Evolutionary conservation across 2,797 vertebrate genomes (phyloP), one percentile per base, ranked within the genome.

Genomic region (Tolypeutes matacus): DNA sequence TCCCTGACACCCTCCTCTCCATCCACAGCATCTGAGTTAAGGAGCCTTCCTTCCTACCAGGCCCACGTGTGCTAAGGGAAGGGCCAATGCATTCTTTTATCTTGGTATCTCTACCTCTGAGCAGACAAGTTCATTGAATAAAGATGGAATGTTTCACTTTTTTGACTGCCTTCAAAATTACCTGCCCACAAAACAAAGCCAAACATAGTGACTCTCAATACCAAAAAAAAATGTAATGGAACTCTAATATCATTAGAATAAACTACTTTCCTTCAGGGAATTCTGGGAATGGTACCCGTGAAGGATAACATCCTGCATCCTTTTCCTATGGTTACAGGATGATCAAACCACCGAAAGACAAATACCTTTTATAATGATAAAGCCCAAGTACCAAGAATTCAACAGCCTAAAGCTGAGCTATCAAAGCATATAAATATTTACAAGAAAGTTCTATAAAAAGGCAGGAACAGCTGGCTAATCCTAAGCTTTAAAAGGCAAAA

Each of bases 391-490:
- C 39, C 65, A 69, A 39, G 95, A 93, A 46, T 70, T 34, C 36
- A 96, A 95, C 46, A 34, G 7, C 25, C 46, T 94, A 83, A 86
- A 89, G 77, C 36, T 25, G 29, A 85, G 77, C 75, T 23, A 29
- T 87, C 53, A 90, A 53, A 93, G 39, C 12, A 13, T 62, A 62
- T 92, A 95, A 72, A 93, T 86, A 94, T 97, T 95, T 95, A 77
- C 42, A 76, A 87, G 90, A 56, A 5, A 69, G 53, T 92, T 93
- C 77, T 93, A 31, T 72, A 82, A 95, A 93, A 85, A 93, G 53
- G 11, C 69, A 70, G 58, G 78, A 90, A 85, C 64, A 92, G 76
- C 81, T 94, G 81, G 60, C 56, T 91, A 91, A 78, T 95, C 42
- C 36, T 85, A 87, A 93, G 56, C 80, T 75, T 93, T 93, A 88